Evolutionary conservation across 2,888 invertebrate species (phyloP).

Genomic region (Cheilosia pagana): DNA sequence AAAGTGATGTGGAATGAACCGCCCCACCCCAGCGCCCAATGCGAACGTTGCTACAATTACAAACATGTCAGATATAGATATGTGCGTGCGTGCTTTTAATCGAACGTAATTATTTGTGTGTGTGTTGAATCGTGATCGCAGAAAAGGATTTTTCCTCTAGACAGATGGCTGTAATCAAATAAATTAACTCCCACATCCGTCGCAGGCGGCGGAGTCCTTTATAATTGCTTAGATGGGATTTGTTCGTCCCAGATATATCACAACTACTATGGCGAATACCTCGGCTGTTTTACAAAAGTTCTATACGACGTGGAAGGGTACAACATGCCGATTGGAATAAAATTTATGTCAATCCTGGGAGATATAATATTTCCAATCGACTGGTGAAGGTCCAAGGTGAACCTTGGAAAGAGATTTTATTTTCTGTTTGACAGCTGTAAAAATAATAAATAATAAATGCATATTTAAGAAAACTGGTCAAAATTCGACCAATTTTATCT

Average conservation of each 20-base stretch:
- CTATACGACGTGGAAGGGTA: no score
- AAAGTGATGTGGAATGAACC: conserved; percentile 24
- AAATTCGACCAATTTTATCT: no score
- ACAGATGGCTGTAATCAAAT: conserved; percentile 51
- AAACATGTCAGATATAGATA: conserved; percentile 15
- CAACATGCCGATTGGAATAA: no score
- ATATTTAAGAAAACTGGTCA: no score
- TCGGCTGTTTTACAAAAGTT: no score
- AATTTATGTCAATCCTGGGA: no score
- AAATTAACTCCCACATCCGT: conserved; percentile 43
- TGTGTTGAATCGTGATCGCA: conserved; percentile 28
- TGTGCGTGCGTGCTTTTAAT: conserved; percentile 49
- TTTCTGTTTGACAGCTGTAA: no score
- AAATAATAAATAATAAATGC: no score
- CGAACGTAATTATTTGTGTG: conserved; percentile 47
- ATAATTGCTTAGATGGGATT: conserved; percentile 19
- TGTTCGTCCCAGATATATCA: background rate
- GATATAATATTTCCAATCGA: no score
- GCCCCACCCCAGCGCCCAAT: background rate
- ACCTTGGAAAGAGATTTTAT: no score
- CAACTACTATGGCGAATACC: no score
- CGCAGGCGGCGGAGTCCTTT: conserved; percentile 13
- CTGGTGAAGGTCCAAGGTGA: no score
- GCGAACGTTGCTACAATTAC: conserved; percentile 11
- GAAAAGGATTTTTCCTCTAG: conserved; percentile 31